Base-by-base conservation (phyloP, 2,113 vertebrate genomes). In the Ornithorhynchus anatinus region DNA sequence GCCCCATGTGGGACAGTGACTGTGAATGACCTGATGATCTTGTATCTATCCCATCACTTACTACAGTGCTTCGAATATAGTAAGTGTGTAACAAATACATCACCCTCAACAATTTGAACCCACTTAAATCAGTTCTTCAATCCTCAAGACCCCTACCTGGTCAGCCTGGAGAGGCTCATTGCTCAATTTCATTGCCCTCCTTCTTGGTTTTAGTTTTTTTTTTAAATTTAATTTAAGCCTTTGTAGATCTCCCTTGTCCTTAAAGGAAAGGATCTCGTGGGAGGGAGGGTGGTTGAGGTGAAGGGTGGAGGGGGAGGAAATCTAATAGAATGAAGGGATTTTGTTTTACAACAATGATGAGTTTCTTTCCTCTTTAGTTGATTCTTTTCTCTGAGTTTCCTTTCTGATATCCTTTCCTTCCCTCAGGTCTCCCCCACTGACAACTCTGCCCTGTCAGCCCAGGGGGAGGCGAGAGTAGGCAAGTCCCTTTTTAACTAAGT, bases 401-500 rank as follows among this genome's bases (percentile, higher is more conserved):
- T 48, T 80, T 83, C 56, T 56, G 38, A 62, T 84, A n/a, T n/a
- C n/a, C n/a, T 75, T 84, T 32, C 78, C 59, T 79, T 78, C 44
- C 56, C 2, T 3, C 69, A 68, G 73, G 72, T 82, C 59, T 69
- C 84, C n/a, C n/a, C 69, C 77, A 37, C 61, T 77, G 82, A 84
- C 84, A 77, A 48, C 69, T 77, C 66, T 59, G 69, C 81, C 72
- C 73, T 72, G 36, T 73, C 75, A 75, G 81, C 77, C 85, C 77
- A 80, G 69, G 48, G 72, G 86, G 82, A 84, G 63, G 83, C 84
- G 80, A 86, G 79, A 80, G 88, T 82, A 86, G 88, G 89, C 79
- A 90, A 90, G 76, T 80, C 77, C 84, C 90, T n/a, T 79, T 84
- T 80, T 89, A 89, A 87, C 89, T 91, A 86, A 89, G 86, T 75